These are phyloP conservation scores for Cosmia pyralina DNA, from an alignment of 2,888 invertebrate species.

Conservation along the genomic window DNA sequence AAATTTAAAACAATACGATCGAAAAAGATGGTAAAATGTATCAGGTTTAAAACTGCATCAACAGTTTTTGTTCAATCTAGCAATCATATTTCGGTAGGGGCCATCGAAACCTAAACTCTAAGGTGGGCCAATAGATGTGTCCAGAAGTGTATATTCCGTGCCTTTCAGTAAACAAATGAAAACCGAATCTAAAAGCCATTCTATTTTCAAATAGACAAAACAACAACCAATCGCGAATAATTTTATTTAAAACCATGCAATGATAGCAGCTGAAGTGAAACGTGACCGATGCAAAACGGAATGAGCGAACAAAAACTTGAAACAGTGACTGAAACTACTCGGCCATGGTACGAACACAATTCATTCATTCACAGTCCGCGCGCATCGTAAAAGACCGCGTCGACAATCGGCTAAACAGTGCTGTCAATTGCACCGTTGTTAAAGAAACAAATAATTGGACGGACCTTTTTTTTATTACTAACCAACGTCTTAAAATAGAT, in stretches of 20 bases:
- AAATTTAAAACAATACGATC: too few relatives aligned
- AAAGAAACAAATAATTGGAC: constrained; percentile 32
- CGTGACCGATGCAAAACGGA: constrained; percentile 35
- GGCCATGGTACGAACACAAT: constrained; percentile 29
- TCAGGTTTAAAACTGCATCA: too few relatives aligned
- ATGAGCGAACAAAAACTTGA: constrained; percentile 37
- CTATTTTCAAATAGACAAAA: constrained; percentile 14
- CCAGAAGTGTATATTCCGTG: too few relatives aligned
- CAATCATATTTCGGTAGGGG: too few relatives aligned
- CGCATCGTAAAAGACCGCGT: constrained; percentile 28
- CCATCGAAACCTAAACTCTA: too few relatives aligned
- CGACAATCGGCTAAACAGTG: constrained; percentile 21
- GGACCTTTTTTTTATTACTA: constrained; percentile 32
- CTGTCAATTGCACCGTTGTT: constrained; percentile 35
- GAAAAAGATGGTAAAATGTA: too few relatives aligned
- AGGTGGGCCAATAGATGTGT: too few relatives aligned
- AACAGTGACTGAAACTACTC: constrained; percentile 29
- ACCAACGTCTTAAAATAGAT: constrained; percentile 12
- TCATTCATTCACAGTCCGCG: constrained; percentile 42
- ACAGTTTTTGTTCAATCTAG: too few relatives aligned
- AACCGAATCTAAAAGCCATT: not conserved
- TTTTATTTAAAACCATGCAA: constrained; percentile 33
- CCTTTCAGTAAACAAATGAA: not conserved
- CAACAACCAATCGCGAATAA: not conserved
- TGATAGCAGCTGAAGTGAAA: constrained; percentile 32